Evolutionary conservation across 2,797 vertebrate genomes (phyloP).

Genomic region (Buceros bicornis): DNA sequence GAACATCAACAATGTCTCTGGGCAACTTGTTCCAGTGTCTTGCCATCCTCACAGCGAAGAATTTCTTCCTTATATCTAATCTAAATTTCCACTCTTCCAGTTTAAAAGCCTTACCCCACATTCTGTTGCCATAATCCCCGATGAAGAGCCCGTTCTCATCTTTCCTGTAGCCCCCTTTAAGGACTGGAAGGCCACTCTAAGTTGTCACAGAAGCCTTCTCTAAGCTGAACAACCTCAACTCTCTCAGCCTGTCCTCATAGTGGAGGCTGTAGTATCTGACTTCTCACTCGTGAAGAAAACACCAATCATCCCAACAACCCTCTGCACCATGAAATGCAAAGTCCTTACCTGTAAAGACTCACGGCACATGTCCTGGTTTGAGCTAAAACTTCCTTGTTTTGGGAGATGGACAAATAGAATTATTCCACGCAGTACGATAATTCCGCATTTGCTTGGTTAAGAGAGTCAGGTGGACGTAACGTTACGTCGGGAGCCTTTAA

Average conservation of each 20-base stretch:
- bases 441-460: too few species aligned
- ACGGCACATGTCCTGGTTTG: too few species aligned
- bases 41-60: background rate
- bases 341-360: background rate
- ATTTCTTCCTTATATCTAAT: background rate
- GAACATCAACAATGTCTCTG: rapidly evolving
- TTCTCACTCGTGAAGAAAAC: background rate
- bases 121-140: rapidly evolving
- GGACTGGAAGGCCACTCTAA: background rate
- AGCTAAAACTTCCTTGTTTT: too few species aligned
- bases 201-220: background rate
- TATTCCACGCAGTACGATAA: too few species aligned
- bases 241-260: background rate
- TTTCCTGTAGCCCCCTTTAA: background rate
- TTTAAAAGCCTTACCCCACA: rapidly evolving
- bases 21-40: rapidly evolving
- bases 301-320: rapidly evolving
- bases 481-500: too few species aligned
- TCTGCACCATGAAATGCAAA: rapidly evolving
- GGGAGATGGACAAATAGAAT: too few species aligned
- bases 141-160: rapidly evolving
- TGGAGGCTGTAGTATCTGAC: background rate
- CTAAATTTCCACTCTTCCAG: background rate
- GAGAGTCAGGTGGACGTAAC: too few species aligned
- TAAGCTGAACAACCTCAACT: background rate